These are phyloP conservation scores for Syndactyla subalaris DNA, from an alignment of 2,797 vertebrate species.

Conservation along the genomic window DNA sequence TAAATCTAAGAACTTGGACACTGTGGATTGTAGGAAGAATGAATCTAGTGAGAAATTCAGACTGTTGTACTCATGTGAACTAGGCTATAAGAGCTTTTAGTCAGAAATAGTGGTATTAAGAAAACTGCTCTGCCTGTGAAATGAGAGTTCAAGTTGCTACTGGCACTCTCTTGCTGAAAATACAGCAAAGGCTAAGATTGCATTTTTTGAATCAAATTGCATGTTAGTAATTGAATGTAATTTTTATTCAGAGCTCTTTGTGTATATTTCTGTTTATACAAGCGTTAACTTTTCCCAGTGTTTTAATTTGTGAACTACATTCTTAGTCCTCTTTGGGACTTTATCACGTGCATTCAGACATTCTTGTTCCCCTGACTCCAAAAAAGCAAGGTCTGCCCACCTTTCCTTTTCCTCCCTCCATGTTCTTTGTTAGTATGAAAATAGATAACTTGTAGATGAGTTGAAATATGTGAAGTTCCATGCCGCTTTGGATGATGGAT, in stretches of 20 bases:
- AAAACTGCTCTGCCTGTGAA: background rate
- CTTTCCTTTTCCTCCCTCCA: background rate
- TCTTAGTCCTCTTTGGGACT: background rate
- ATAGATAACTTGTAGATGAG: background rate
- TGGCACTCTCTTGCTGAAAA: background rate
- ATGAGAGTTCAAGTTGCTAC: background rate
- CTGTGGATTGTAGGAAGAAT: background rate
- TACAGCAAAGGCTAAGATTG: background rate
- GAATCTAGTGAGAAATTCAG: background rate
- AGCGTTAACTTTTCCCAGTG: background rate
- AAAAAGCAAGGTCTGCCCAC: background rate
- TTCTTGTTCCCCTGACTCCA: fast-evolving
- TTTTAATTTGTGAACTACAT: background rate
- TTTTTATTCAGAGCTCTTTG: background rate
- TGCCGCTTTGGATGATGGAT: background rate
- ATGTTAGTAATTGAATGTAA: background rate
- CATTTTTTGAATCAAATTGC: background rate
- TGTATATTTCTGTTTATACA: background rate
- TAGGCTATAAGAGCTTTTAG: background rate
- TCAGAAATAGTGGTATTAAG: background rate
- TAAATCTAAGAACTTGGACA: background rate
- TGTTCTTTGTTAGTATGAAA: background rate
- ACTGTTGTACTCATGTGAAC: background rate
- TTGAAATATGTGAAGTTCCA: background rate
- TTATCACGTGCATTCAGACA: background rate